Percentiles rank a stretch among this genome's conserved stretches.
These are phyloP conservation scores for Wiebesia pumilae DNA, from an alignment of 1,140 invertebrate species.

Conservation along the genomic window DNA sequence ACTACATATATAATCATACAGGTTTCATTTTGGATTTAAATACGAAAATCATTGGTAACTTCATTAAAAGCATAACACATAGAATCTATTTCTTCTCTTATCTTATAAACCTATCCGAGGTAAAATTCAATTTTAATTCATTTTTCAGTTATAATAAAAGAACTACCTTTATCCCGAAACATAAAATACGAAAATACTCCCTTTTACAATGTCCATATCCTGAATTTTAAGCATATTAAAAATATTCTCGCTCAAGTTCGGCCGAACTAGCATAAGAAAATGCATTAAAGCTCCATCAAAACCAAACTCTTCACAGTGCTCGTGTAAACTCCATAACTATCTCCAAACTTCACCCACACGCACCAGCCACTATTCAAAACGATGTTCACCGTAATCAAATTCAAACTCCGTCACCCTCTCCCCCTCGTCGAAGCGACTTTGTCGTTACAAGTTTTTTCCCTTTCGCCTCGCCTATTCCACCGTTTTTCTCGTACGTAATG, in stretches of 20 bases:
- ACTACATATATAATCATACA: too few species aligned
- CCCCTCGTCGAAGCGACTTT: neutral
- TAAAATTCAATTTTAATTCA: conserved; percentile 21
- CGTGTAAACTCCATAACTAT: neutral
- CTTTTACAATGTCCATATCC: neutral
- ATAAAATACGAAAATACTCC: neutral
- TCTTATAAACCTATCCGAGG: neutral
- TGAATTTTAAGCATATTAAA: conserved; percentile 19
- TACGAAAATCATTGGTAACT: too few species aligned
- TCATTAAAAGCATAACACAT: neutral
- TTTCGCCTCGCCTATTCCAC: neutral
- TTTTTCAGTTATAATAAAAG: neutral
- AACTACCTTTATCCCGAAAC: neutral
- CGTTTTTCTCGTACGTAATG: neutral
- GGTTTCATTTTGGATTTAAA: too few species aligned
- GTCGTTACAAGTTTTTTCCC: neutral
- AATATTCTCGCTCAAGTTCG: neutral
- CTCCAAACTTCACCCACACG: neutral
- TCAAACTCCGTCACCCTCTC: neutral
- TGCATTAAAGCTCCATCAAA: neutral
- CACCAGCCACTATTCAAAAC: neutral
- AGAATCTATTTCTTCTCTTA: neutral
- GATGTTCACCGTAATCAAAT: neutral
- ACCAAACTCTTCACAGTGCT: neutral
- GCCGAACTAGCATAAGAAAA: neutral